These are phyloP conservation scores for Temnothorax nylanderi DNA, from an alignment of 1,140 invertebrate species.

Conservation along the genomic window DNA sequence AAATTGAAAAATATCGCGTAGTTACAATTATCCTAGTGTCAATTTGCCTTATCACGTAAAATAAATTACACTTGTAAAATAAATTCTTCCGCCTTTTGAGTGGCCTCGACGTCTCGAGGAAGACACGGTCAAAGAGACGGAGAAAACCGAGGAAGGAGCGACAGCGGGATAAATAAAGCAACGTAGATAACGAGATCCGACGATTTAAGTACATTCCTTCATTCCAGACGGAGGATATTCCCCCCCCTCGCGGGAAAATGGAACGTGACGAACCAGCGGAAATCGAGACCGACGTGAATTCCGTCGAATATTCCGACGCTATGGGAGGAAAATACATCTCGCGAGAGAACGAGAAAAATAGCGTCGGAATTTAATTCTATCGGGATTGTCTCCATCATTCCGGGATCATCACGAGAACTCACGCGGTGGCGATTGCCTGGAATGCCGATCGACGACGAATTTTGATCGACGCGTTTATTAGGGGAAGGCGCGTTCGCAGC, in stretches of 20 bases:
- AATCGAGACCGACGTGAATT: slow-evolving; percentile 25
- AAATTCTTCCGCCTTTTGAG: background rate
- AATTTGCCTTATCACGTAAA: background rate
- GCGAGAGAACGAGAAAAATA: background rate
- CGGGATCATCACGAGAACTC: background rate
- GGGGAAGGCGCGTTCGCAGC: background rate
- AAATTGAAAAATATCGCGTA: background rate
- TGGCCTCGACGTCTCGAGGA: background rate
- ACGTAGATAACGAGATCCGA: slow-evolving; percentile 41
- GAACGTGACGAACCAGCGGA: background rate
- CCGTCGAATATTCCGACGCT: background rate
- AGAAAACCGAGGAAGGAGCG: background rate
- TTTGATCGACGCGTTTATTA: slow-evolving; percentile 2
- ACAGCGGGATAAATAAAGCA: background rate
- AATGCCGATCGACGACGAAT: slow-evolving; percentile 14
- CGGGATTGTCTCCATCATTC: slow-evolving; percentile 4
- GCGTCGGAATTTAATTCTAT: background rate
- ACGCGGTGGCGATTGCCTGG: slow-evolving; percentile 18
- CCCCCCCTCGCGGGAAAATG: background rate
- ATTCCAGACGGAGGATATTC: background rate
- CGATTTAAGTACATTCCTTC: slow-evolving; percentile 50
- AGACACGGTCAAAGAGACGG: slow-evolving; percentile 1
- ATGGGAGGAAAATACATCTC: background rate
- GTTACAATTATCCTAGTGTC: background rate
- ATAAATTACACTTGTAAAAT: slow-evolving; percentile 12